phyloP scores from a whole-genome alignment of 2,797 vertebrate species.

The Mallotus villosus region DNA sequence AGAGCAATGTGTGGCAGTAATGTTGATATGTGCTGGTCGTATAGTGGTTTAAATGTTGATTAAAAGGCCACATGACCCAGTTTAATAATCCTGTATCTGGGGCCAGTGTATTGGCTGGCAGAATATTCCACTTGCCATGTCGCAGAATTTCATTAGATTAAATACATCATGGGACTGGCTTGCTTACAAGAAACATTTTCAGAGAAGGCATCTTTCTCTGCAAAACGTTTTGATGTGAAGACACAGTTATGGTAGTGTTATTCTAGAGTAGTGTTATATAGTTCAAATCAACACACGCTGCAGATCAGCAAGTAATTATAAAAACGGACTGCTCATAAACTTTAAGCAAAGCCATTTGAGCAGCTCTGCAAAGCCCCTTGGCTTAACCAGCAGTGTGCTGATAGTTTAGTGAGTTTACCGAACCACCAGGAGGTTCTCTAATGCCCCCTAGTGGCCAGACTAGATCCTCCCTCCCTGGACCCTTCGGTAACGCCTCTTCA shows the following conservation, averaged over 20 bases:
- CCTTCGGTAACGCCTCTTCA: neutral
- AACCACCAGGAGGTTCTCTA: constrained; percentile 17
- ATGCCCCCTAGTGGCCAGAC: constrained; percentile 54
- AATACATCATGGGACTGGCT: neutral
- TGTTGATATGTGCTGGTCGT: neutral
- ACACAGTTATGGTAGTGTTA: neutral
- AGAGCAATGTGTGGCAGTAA: neutral
- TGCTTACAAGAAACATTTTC: too few relatives aligned
- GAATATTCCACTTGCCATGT: neutral
- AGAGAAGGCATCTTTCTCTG: neutral
- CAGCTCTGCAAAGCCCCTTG: neutral
- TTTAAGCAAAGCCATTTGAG: constrained; percentile 5
- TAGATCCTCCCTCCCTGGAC: neutral
- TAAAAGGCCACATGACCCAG: neutral
- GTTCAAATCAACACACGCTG: neutral
- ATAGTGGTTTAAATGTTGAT: neutral
- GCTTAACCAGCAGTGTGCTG: neutral
- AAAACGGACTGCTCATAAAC: neutral
- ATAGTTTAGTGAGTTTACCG: neutral
- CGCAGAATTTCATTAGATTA: neutral
- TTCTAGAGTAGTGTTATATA: neutral
- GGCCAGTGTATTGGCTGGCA: neutral
- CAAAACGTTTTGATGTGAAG: neutral
- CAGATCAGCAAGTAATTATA: neutral
- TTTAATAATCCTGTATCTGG: neutral